These are phyloP conservation scores for Agrotis segetum DNA, from an alignment of 2,888 invertebrate genomes.

Conservation along the genomic window DNA sequence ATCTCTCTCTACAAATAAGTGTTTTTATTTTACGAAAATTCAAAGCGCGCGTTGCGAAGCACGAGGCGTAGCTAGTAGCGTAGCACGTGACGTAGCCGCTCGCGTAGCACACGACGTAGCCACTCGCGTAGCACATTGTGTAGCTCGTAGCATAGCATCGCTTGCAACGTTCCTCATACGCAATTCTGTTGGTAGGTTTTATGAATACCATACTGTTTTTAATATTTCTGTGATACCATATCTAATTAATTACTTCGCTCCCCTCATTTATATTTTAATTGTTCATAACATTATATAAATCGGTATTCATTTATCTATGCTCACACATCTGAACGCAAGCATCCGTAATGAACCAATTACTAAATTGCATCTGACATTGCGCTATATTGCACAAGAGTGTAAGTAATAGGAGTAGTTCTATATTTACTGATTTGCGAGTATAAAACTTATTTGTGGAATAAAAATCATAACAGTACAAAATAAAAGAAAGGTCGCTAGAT, in stretches of 20 bases:
- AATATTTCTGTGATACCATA: too few species aligned
- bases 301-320: conserved; percentile 13
- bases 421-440: conserved; percentile 1
- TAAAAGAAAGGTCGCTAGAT: conserved; percentile 57
- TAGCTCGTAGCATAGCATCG: not conserved
- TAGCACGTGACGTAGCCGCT: not conserved
- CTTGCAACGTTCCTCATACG: not conserved
- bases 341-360: conserved; percentile 41
- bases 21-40: too few species aligned
- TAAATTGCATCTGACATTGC: conserved; percentile 46
- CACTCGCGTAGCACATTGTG: not conserved
- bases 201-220: too few species aligned
- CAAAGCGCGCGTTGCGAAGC: not conserved
- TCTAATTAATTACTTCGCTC: not conserved
- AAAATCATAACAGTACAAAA: conserved; percentile 16
- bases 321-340: conserved; percentile 14
- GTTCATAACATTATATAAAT: not conserved
- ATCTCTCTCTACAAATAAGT: not conserved
- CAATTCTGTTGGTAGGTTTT: not conserved
- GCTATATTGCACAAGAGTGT: conserved; percentile 23
- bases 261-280: conserved; percentile 12
- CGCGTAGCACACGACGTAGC: not conserved
- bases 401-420: conserved; percentile 2
- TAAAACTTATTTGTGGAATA: conserved; percentile 23
- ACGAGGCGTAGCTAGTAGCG: not conserved